phyloP scores from a whole-genome alignment of 2,888 invertebrate species.

The Sclerodermus sp. region DNA sequence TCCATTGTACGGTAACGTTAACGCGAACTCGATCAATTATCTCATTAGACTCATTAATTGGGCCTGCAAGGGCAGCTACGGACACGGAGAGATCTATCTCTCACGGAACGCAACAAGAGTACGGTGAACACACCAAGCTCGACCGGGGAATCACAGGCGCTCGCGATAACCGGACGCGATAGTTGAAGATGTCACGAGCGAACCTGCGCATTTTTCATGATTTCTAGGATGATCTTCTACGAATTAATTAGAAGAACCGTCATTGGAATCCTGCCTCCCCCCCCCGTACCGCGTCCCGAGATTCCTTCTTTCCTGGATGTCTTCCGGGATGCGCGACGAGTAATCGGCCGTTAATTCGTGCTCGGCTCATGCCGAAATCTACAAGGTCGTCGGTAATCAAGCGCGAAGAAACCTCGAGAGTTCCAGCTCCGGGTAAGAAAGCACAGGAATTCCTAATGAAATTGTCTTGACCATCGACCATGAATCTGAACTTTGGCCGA shows the following conservation, averaged over 20 bases:
- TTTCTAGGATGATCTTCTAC: background rate
- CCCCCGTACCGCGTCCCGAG: too few relatives aligned
- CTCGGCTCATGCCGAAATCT: too few relatives aligned
- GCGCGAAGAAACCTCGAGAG: too few relatives aligned
- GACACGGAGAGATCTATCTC: slow-evolving; percentile 8
- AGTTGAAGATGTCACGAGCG: slow-evolving; percentile 11
- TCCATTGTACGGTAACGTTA: slow-evolving; percentile 16
- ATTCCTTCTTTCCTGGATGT: too few relatives aligned
- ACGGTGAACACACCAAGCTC: background rate
- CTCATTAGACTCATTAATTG: slow-evolving; percentile 26
- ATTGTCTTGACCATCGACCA: slow-evolving; percentile 15
- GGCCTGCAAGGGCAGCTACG: slow-evolving; percentile 8
- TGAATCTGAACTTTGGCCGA: slow-evolving; percentile 18
- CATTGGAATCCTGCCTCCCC: too few relatives aligned
- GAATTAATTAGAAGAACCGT: too few relatives aligned
- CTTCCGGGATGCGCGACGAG: too few relatives aligned
- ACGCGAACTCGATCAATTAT: slow-evolving; percentile 30
- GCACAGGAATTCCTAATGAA: slow-evolving; percentile 17
- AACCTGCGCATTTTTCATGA: slow-evolving; percentile 2
- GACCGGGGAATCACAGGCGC: too few relatives aligned
- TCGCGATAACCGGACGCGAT: slow-evolving; percentile 6
- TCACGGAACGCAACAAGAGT: slow-evolving; percentile 4
- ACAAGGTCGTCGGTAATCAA: too few relatives aligned
- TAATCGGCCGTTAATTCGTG: too few relatives aligned
- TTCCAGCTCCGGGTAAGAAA: slow-evolving; percentile 10